phyloP scores from a whole-genome alignment of 2,888 invertebrate species.

The Melolontha melolontha region DNA sequence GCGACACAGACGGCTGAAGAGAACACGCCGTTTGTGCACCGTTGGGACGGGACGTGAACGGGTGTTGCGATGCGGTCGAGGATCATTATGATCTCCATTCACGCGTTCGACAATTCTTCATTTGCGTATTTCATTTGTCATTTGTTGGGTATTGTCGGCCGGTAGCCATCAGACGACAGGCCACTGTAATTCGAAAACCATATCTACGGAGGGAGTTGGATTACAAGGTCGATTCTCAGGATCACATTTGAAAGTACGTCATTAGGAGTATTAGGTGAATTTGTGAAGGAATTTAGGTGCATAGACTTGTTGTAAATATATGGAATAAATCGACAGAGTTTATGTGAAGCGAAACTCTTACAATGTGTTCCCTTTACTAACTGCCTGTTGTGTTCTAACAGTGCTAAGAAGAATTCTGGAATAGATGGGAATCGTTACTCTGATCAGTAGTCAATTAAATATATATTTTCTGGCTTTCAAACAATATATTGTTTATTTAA shows the following conservation, averaged over 20 bases:
- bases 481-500: no score
- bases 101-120: slow-evolving; percentile 68
- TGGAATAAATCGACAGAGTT: no score
- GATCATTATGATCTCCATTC: slow-evolving; percentile 66
- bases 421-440: no score
- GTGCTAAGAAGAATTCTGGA: no score
- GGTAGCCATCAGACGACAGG: slow-evolving; percentile 44
- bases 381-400: no score
- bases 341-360: no score
- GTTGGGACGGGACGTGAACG: slow-evolving; percentile 4
- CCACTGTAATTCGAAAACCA: slow-evolving; percentile 49
- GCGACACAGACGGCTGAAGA: slow-evolving; percentile 12
- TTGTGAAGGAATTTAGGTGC: slow-evolving; percentile 9
- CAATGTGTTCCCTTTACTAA: no score
- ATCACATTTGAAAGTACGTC: slow-evolving; percentile 49
- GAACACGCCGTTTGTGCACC: slow-evolving; percentile 9
- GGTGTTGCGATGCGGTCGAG: slow-evolving; percentile 55
- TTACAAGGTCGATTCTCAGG: slow-evolving; percentile 38
- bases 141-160: slow-evolving; percentile 66
- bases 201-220: slow-evolving; percentile 21
- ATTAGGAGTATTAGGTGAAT: slow-evolving; percentile 49
- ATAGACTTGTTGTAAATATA: no score
- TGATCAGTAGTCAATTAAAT: no score
- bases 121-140: slow-evolving; percentile 70
- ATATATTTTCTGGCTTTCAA: no score